Evolutionary conservation across 2,888 invertebrate genomes (phyloP), one percentile per base, ranked within the genome.

Genomic region (Phasia obesa): DNA sequence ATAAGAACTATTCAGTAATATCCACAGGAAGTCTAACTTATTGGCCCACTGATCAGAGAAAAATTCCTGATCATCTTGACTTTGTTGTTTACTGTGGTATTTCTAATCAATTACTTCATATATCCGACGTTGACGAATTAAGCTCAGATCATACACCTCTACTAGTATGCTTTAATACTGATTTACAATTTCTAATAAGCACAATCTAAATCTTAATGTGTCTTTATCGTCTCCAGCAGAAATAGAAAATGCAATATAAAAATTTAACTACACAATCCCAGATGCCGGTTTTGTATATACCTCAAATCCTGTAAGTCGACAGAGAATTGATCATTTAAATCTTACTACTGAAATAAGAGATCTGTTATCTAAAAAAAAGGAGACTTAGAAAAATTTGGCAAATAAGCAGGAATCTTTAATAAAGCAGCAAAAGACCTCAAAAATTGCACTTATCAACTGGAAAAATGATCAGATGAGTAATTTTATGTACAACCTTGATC

Each of bases 271-370:
- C n/a, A 44, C 9, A n/a, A 7, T 7, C 44, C 44, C n/a, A 11
- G 9, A n/a, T 7, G 4, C 9, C n/a, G n/a, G n/a, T n/a, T n/a
- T n/a, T n/a, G n/a, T n/a, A n/a, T n/a, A n/a, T n/a, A n/a, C n/a
- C n/a, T n/a, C n/a, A n/a, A n/a, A n/a, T n/a, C n/a, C 44, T n/a
- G 44, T 44, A 44, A n/a, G 44, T 44, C 44, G 44, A 44, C 44
- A n/a, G 44, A n/a, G 44, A 44, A 17, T 44, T n/a, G 17, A 44
- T 11, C 17, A 44, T n/a, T n/a, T 44, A 44, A 44, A 11, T 44
- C 17, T 44, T 44, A n/a, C 44, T n/a, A n/a, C 44, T 44, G 44
- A n/a, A 44, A 44, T 44, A 44, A 17, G n/a, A 44, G 44, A 42
- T 42, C 42, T 42, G 6, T 42, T 42, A 42, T n/a, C n/a, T n/a